Conservation (phyloP, 1,140 invertebrate genomes). For the Whitmania pigra region DNA sequence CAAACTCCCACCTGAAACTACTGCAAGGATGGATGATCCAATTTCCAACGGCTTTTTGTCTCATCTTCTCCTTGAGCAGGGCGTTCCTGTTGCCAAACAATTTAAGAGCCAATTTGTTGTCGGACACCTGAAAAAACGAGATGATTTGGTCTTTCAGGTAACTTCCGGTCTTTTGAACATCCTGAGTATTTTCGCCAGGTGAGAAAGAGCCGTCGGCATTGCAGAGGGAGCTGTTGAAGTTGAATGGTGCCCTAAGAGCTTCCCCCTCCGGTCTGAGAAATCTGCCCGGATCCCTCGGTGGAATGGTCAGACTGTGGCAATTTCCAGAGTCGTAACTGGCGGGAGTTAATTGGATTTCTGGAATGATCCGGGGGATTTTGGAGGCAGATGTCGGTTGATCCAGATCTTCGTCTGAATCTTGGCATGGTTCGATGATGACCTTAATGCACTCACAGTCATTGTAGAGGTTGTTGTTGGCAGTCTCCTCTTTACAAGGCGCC, state of each 20-base stretch:
- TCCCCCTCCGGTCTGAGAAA: too few species aligned
- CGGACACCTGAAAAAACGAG: constrained; percentile 42
- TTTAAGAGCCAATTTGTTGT: constrained; percentile 45
- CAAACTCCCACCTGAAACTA: constrained; percentile 39
- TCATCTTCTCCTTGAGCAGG: constrained; percentile 40
- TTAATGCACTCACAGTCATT: not conserved
- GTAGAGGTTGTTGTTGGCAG: not conserved
- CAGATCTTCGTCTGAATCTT: not conserved
- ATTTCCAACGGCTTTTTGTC: constrained; percentile 39
- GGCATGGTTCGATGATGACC: constrained; percentile 7
- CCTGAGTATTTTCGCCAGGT: not conserved
- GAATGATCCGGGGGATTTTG: constrained; percentile 5
- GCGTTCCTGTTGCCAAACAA: constrained; percentile 44
- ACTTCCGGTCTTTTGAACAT: constrained; percentile 10
- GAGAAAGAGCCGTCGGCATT: not conserved
- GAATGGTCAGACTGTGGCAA: too few species aligned
- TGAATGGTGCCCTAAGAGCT: not conserved
- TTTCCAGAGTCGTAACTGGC: too few species aligned
- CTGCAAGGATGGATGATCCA: constrained; percentile 45
- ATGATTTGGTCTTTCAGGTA: constrained; percentile 38
- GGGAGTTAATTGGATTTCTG: constrained; percentile 7
- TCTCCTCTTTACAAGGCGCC: not conserved
- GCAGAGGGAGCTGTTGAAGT: constrained; percentile 4
- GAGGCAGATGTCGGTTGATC: not conserved
- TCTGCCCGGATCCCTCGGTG: too few species aligned